phyloP scores from a whole-genome alignment of 2,888 invertebrate genomes.

The Drosophila falleni region DNA sequence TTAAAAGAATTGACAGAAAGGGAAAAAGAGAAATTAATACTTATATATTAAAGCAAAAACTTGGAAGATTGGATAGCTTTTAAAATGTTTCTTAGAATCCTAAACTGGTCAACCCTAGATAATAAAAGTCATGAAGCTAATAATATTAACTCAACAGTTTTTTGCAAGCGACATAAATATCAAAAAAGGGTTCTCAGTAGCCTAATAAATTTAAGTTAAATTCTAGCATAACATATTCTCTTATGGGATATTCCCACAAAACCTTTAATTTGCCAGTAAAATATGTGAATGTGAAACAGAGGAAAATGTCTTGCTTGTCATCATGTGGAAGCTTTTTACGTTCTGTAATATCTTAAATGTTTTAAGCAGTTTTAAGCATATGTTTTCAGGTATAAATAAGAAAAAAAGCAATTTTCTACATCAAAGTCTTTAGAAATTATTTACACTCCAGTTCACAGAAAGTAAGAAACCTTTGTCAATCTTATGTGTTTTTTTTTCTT shows the following conservation, averaged over 20 bases:
- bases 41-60: not conserved
- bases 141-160: too few relatives aligned
- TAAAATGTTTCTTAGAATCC: too few relatives aligned
- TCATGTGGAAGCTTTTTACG: not conserved
- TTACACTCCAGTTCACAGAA: slow-evolving; percentile 14
- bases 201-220: too few relatives aligned
- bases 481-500: slow-evolving; percentile 14
- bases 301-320: not conserved
- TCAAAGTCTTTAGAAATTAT: slow-evolving; percentile 27
- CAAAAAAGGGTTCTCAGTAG: too few relatives aligned
- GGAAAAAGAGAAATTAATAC: not conserved
- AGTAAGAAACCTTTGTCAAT: slow-evolving; percentile 20
- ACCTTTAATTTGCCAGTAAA: not conserved
- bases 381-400: slow-evolving; percentile 4
- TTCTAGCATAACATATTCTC: not conserved
- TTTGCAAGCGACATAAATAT: too few relatives aligned
- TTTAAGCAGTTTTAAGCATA: slow-evolving; percentile 1
- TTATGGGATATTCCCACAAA: not conserved
- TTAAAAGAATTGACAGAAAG: slow-evolving; percentile 5
- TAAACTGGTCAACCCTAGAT: too few relatives aligned
- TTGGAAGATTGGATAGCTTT: not conserved
- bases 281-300: not conserved
- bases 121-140: too few relatives aligned
- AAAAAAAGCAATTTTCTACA: slow-evolving; percentile 6
- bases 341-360: slow-evolving; percentile 1